Conservation (phyloP, 2,888 invertebrate genomes). For the Brachyptera risi region DNA sequence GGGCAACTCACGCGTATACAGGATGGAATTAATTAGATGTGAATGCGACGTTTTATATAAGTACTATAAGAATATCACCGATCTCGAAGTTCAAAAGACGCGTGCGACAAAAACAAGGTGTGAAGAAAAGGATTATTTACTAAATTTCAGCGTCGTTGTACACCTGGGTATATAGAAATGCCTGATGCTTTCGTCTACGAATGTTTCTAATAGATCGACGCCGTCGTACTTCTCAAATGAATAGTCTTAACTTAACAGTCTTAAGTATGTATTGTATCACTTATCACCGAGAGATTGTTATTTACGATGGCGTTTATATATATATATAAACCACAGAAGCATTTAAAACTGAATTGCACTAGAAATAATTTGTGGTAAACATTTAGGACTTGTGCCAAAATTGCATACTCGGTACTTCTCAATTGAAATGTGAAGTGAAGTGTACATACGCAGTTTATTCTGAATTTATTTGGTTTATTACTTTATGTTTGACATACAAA, state of each 20-base stretch:
- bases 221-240: not conserved
- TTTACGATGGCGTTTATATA: constrained; percentile 5
- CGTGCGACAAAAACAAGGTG: too few relatives aligned
- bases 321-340: constrained; percentile 1
- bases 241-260: not conserved
- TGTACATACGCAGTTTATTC: too few relatives aligned
- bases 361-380: constrained; percentile 1
- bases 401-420: not conserved
- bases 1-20: constrained; percentile 26
- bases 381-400: constrained; percentile 14
- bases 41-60: too few relatives aligned
- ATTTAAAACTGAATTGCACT: not conserved
- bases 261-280: constrained; percentile 4
- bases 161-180: too few relatives aligned
- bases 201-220: not conserved
- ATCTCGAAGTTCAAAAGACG: too few relatives aligned
- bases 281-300: not conserved
- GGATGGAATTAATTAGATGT: constrained; percentile 28
- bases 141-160: too few relatives aligned
- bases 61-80: too few relatives aligned
- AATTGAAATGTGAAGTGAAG: too few relatives aligned
- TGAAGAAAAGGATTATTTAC: too few relatives aligned
- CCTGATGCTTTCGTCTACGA: too few relatives aligned
- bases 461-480: too few relatives aligned
- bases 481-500: too few relatives aligned